Evolutionary conservation across 1,140 invertebrate species (phyloP), one percentile per base, ranked within the genome.

Genomic region (Charaxes varanes): DNA sequence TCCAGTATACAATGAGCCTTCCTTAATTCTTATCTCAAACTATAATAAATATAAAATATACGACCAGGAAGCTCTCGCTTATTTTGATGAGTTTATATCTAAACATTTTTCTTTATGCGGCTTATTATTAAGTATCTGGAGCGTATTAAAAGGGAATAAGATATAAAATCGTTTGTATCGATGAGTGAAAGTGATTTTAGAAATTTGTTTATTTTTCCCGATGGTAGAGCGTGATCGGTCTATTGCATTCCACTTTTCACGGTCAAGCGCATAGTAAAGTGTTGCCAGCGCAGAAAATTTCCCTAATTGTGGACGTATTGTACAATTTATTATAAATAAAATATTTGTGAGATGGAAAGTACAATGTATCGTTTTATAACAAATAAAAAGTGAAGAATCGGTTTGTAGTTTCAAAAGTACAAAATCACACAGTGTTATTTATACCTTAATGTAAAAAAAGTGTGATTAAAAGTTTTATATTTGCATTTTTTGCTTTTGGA

Each of bases 161-260:
- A 41, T 50, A 40, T 6, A 55, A 34, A 40, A 45, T 63, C n/a
- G 17, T 30, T 22, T 54, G 43, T 10, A 7, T 27, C 27, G 35
- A 11, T 17, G 17, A 4, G 28, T 31, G 18, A 48, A 48, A 36
- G 28, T 17, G 0, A 12, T 16, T 31, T 31, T 31, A 12, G 21
- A 40, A 15, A 31, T 8, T 27, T 32, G 24, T 41, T 41, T 35
- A 35, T 37, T 49, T 51, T 49, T 38, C 28, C 50, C 34, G 40
- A 47, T 30, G 41, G 27, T 49, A 23, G 34, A 59, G 34, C 56
- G 46, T 57, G 53, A 51, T 55, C 38, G 50, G 48, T 56, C 33
- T 48, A 62, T 51, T 54, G 52, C 59, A 67, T 66, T 65, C 69
- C 62, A 62, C 56, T 76, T 65, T 56, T 74, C 70, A 76, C 59